A percentile compares a stretch with the other conserved stretches of the same genome.
Evolutionary conservation across 2,888 invertebrate genomes (phyloP).

Genomic region (Nymphalis urticae): DNA sequence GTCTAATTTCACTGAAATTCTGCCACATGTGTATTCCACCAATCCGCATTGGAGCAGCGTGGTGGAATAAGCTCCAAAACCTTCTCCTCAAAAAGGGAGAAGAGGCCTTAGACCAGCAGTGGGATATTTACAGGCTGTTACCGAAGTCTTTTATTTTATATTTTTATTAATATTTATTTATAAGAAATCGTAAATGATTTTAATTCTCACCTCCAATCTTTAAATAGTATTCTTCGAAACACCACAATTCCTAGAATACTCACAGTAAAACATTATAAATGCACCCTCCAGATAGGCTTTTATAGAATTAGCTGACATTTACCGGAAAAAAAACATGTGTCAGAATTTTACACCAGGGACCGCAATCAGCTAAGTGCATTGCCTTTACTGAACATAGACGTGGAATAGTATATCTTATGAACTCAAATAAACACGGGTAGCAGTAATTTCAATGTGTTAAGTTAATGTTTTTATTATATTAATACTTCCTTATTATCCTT

Average conservation of each 20-base stretch:
- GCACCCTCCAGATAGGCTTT: conserved; percentile 62
- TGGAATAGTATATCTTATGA: conserved; percentile 15
- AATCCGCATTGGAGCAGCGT: too few relatives aligned
- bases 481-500: too few relatives aligned
- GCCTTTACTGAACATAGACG: conserved; percentile 29
- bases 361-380: conserved; percentile 64
- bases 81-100: too few relatives aligned
- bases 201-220: too few relatives aligned
- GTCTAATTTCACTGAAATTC: too few relatives aligned
- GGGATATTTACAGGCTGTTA: too few relatives aligned
- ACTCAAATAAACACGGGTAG: background rate
- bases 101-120: too few relatives aligned
- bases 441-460: background rate
- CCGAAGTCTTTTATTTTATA: too few relatives aligned
- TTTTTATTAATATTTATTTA: too few relatives aligned
- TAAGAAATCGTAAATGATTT: too few relatives aligned
- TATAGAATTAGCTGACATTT: conserved; percentile 60
- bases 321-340: conserved; percentile 48
- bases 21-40: too few relatives aligned
- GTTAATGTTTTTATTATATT: background rate
- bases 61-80: too few relatives aligned
- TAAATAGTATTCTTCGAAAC: background rate
- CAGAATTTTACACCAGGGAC: conserved; percentile 54
- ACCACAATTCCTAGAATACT: background rate
- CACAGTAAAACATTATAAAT: conserved; percentile 53